Evolutionary conservation across 2,797 vertebrate species (phyloP), one percentile per base, ranked within the genome.

Genomic region (Mionectes olivaceus): DNA sequence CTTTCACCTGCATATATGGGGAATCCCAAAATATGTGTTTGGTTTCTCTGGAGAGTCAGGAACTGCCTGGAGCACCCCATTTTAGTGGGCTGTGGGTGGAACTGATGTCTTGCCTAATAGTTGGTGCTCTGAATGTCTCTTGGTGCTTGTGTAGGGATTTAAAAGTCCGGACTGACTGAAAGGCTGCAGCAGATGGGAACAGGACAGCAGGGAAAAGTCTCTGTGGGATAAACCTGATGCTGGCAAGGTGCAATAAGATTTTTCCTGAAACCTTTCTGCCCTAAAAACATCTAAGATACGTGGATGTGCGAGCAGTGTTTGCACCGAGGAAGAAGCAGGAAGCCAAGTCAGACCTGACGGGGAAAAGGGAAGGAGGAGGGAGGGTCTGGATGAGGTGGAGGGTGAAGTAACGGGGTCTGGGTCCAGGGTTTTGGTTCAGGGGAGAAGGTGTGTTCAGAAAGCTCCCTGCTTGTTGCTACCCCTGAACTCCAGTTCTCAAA

Each of bases 1-100:
- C 33, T 52, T 41, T 32, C 41, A 10, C 9, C 25, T 33, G 0
- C 9, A 18, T n/a, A 43, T 53, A 3, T 44, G 24, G 43, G 0
- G 3, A 11, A 16, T 33, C 59, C 35, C 12, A 18, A 90, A 87
- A 28, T 3, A 6, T 24, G 25, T n/a, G 44, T 43, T 75, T 37
- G 37, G 5, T 46, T 68, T 37, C 60, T 47, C 47, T 91, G 61
- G 27, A 35, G 82, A 43, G 33, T 63, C 28, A 63, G 24, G 41
- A 49, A 2, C 52, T 41, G 11, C 25, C 37, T 33, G 27, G 37
- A 80, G 22, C 47, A 83, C 71, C 3, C 5, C 3, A 15, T 27
- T 53, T 10, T 2, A 43, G 30, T 1, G 2, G 7, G 0, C 46
- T 30, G 6, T 15, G 68, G 21, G 67, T 18, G 39, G 32, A n/a